Conservation (phyloP, 2,888 invertebrate species). For the Ptilodon capucinus region DNA sequence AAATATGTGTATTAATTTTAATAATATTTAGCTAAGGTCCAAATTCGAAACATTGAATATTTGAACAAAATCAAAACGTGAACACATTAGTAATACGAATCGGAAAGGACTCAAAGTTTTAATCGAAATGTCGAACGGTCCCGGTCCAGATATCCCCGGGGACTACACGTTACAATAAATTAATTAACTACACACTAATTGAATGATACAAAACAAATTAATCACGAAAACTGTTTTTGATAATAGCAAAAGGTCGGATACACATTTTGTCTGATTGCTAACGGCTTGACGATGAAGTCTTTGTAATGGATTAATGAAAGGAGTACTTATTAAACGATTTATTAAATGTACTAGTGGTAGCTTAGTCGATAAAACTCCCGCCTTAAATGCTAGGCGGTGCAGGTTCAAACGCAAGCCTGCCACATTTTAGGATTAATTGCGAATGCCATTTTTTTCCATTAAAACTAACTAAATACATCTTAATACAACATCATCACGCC, state of each 20-base stretch:
- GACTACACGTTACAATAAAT: constrained; percentile 51
- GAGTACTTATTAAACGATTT: background rate
- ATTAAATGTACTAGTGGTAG: no score
- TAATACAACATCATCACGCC: no score
- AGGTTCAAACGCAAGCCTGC: no score
- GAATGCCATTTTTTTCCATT: no score
- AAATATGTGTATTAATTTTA: no score
- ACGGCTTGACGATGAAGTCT: background rate
- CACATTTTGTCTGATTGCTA: background rate
- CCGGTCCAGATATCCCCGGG: constrained; percentile 36
- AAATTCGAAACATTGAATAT: no score
- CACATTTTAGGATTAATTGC: no score
- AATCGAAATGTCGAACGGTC: constrained; percentile 51
- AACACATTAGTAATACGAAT: constrained; percentile 28
- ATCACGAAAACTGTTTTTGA: constrained; percentile 36
- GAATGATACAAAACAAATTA: constrained; percentile 54
- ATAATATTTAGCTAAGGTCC: no score
- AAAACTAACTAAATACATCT: no score
- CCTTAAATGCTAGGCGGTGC: no score
- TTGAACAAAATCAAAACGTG: constrained; percentile 2
- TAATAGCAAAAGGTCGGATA: constrained; percentile 13
- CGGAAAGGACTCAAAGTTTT: constrained; percentile 46
- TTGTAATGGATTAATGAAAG: background rate
- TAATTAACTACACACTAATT: constrained; percentile 60
- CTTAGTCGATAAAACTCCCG: no score